Base-by-base conservation (phyloP, 1,140 invertebrate genomes). In the Eumaeus atala region DNA sequence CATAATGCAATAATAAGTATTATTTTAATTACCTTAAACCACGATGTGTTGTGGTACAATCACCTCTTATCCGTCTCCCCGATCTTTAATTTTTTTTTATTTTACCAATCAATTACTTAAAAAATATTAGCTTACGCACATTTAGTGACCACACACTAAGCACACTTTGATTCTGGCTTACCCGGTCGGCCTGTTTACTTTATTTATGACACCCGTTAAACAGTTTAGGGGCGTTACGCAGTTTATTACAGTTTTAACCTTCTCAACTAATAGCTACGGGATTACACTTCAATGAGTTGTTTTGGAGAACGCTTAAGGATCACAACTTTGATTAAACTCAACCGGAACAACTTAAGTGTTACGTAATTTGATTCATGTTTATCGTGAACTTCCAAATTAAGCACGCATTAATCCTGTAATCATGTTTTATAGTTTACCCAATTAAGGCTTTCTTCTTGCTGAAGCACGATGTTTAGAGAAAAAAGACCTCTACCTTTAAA, bases 241-340 rank as follows among this genome's bases (percentile, higher is more conserved):
- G 33, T 54, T 61, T 57, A 61, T 65, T 59, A 65, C 52, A 58
- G 54, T 65, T 65, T 62, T 62, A 65, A 65, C 63, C 59, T 53
- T 37, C 52, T 38, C 40, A 38, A 51, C 38, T 61, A 62, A 59
- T 57, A 63, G 44, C 54, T 53, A 17, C 17, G 47, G 54, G 58
- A 59, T 59, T 59, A 59, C 48, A 36, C 52, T 44, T 48, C 49
- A 57, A 57, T 54, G 51, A 54, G 40, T 11, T 54, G 34, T 54
- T 33, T 54, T 3, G 12, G 21, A 44, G 40, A 54, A 16, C 51
- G 28, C 28, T 47, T 47, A 33, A 28, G 9, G 38, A 42, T 40
- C 33, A 16, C 33, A 10, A 11, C 38, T 34, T 34, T 53, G 33
- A 53, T 53, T 28, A 42, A 42, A 34, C 40, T 34, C 9, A 37